Percentiles rank a stretch among this genome's conserved stretches.
Evolutionary conservation across 1,140 invertebrate species (phyloP).

Genomic region (Archivesica marissinica): DNA sequence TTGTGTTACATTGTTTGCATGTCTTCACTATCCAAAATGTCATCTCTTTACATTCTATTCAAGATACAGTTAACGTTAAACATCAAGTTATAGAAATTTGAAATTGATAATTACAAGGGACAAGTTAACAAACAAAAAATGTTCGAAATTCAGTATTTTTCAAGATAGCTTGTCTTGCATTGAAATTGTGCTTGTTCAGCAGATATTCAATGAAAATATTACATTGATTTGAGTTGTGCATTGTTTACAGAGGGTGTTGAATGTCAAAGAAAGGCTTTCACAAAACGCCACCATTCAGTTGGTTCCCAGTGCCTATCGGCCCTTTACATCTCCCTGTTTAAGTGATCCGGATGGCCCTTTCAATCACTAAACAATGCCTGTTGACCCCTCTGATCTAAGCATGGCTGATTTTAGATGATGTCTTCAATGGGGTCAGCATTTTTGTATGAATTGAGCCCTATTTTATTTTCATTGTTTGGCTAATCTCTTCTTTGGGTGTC

Average conservation of each 20-base stretch:
- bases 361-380: neutral
- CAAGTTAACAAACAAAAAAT: neutral
- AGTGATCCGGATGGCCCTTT: conserved; percentile 15
- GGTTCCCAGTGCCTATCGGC: conserved; percentile 13
- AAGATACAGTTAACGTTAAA: conserved; percentile 2
- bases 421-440: conserved; percentile 31
- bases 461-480: conserved; percentile 41
- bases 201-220: conserved; percentile 2
- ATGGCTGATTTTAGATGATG: neutral
- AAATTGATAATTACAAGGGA: conserved; percentile 35
- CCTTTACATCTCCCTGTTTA: conserved; percentile 4
- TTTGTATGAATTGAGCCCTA: conserved; percentile 18
- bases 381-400: conserved; percentile 39
- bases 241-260: conserved; percentile 10
- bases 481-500: conserved; percentile 18
- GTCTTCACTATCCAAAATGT: no score
- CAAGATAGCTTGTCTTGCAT: conserved; percentile 13
- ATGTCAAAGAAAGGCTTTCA: conserved; percentile 38
- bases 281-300: neutral
- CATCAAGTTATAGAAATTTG: conserved; percentile 7
- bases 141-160: neutral
- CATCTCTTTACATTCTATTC: no score
- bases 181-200: conserved; percentile 24
- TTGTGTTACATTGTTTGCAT: no score
- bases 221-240: neutral